These are phyloP conservation scores for Ceyx melanurus DNA, from an alignment of 2,113 vertebrate genomes.

Conservation along the genomic window DNA sequence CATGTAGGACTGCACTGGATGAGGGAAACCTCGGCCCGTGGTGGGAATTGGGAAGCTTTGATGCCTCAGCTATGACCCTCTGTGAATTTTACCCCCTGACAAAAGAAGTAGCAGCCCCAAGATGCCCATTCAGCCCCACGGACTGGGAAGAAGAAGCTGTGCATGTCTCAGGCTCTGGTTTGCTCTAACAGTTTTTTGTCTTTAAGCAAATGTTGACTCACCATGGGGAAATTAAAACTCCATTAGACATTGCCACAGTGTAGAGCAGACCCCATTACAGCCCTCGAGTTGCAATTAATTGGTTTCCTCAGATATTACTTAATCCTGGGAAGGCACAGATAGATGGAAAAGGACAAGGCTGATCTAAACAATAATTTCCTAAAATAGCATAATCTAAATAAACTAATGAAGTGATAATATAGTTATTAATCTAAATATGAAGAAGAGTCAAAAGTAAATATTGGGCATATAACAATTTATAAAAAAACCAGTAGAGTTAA, in stretches of 20 bases:
- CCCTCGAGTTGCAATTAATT: slow-evolving; percentile 71
- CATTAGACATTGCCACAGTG: slow-evolving; percentile 72
- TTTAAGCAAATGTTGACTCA: slow-evolving; percentile 76
- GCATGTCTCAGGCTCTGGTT: slow-evolving; percentile 24
- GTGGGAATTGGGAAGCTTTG: not conserved
- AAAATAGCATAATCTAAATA: slow-evolving; percentile 69
- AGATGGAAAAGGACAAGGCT: slow-evolving; percentile 36
- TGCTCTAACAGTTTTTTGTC: slow-evolving; percentile 61
- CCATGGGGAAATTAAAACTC: slow-evolving; percentile 80
- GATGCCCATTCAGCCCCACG: not conserved
- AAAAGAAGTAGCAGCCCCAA: not conserved
- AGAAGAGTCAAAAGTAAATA: slow-evolving; percentile 27
- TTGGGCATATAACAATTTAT: slow-evolving; percentile 6
- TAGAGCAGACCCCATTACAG: slow-evolving; percentile 56
- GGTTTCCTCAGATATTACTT: slow-evolving; percentile 72
- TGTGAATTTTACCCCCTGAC: not conserved
- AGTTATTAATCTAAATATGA: slow-evolving; percentile 63
- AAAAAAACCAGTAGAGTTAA: slow-evolving; percentile 10
- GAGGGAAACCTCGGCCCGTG: not conserved
- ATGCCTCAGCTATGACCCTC: not conserved
- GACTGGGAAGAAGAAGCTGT: not conserved
- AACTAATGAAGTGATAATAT: slow-evolving; percentile 64
- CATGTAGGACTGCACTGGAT: not conserved
- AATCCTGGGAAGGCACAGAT: slow-evolving; percentile 48
- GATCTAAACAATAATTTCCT: slow-evolving; percentile 61